Conservation (phyloP, 1,140 invertebrate species). For the Onthophagus taurus region DNA sequence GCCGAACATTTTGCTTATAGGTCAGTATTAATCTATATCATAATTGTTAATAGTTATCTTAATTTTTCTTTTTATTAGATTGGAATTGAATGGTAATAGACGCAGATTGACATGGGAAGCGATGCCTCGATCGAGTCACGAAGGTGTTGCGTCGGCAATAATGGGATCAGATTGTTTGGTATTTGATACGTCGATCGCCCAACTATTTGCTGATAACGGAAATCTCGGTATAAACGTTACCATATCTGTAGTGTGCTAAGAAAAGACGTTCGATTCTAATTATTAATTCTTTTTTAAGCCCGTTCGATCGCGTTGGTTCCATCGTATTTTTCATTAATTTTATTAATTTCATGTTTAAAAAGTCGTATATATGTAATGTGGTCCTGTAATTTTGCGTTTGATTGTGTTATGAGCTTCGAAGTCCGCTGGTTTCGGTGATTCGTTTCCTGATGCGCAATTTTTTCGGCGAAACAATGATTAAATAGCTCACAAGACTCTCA, state of each 20-base stretch:
- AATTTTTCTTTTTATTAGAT: slow-evolving; percentile 39
- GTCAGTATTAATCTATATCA: slow-evolving; percentile 37
- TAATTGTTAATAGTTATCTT: slow-evolving; percentile 18
- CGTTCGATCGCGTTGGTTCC: too few relatives aligned
- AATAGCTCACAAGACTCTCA: too few relatives aligned
- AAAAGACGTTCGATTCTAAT: too few relatives aligned
- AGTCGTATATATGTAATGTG: too few relatives aligned
- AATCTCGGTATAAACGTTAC: slow-evolving; percentile 99
- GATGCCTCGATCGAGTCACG: slow-evolving; percentile 95
- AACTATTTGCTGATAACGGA: slow-evolving; percentile 97
- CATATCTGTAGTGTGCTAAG: slow-evolving; percentile 76
- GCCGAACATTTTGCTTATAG: slow-evolving; percentile 98
- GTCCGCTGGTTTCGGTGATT: too few relatives aligned
- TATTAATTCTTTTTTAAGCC: too few relatives aligned
- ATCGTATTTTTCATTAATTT: too few relatives aligned
- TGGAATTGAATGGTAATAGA: slow-evolving; percentile 92
- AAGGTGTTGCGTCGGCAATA: slow-evolving; percentile 97
- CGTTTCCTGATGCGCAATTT: too few relatives aligned
- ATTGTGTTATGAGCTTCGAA: too few relatives aligned
- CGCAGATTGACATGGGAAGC: slow-evolving; percentile 97
- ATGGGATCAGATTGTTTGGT: slow-evolving; percentile 94
- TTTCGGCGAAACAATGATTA: too few relatives aligned
- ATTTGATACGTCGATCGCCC: slow-evolving; percentile 96
- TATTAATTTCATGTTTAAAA: too few relatives aligned
- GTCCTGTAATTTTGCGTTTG: too few relatives aligned